These are phyloP conservation scores for Papilio glaucus DNA, from an alignment of 1,140 invertebrate species.

Conservation along the genomic window DNA sequence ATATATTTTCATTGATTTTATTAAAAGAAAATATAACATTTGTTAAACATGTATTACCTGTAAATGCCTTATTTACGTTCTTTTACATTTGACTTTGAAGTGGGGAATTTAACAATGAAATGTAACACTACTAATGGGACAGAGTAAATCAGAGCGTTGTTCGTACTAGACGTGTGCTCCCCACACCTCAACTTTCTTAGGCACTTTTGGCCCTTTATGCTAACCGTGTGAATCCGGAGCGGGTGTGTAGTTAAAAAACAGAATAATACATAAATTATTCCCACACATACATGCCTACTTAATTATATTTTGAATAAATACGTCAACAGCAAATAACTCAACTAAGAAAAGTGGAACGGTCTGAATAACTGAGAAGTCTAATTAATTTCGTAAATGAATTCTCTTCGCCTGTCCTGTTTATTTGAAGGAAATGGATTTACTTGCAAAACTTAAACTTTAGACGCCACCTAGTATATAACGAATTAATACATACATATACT, in stretches of 20 bases:
- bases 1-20: slow-evolving; percentile 15
- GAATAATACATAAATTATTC: no score
- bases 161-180: no score
- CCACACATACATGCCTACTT: no score
- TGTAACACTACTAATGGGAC: no score
- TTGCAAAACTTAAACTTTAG: neutral
- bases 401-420: neutral
- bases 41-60: neutral
- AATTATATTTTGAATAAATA: no score
- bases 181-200: no score
- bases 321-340: neutral
- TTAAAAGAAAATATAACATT: slow-evolving; percentile 6
- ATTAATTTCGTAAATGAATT: neutral
- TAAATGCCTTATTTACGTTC: no score
- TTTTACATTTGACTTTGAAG: neutral
- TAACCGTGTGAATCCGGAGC: no score
- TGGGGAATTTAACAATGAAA: no score
- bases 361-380: neutral
- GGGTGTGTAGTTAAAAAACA: no score
- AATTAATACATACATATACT: neutral
- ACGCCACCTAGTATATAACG: neutral
- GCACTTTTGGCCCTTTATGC: no score
- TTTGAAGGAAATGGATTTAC: neutral
- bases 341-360: neutral
- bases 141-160: no score